Percentiles rank a stretch among this genome's conserved stretches.
These are phyloP conservation scores for Brachypodius melanocephalos DNA, from an alignment of 2,113 vertebrate species.

Conservation along the genomic window DNA sequence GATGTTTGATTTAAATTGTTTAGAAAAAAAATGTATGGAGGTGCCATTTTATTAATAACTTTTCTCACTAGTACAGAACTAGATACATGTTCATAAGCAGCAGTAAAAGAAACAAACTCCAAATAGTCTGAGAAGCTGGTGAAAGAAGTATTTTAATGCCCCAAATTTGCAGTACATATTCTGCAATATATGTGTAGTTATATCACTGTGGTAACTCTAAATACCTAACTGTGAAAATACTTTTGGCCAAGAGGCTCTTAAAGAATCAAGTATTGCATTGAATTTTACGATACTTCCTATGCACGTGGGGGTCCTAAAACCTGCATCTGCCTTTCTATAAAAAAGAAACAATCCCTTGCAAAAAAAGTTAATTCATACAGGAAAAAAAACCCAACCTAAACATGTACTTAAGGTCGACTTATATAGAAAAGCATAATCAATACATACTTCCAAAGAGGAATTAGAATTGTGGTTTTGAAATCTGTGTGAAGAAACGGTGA, in stretches of 20 bases:
- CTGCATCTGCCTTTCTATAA: not conserved
- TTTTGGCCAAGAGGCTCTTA: not conserved
- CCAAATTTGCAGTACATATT: not conserved
- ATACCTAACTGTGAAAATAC: not conserved
- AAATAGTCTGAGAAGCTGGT: not conserved
- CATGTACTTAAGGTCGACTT: not conserved
- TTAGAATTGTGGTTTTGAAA: not conserved
- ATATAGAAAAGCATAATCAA: not conserved
- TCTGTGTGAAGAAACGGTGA: not conserved
- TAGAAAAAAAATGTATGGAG: no score
- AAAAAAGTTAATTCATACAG: not conserved
- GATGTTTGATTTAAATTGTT: not conserved
- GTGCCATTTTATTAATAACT: not conserved
- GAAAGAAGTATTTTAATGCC: not conserved
- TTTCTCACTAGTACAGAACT: not conserved
- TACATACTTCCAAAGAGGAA: not conserved
- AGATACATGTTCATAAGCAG: not conserved
- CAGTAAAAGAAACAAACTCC: not conserved
- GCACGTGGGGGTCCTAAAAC: not conserved
- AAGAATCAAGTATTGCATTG: not conserved
- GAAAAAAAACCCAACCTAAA: not conserved
- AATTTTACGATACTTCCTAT: not conserved
- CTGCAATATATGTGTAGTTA: not conserved
- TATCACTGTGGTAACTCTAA: not conserved
- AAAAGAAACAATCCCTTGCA: not conserved